These are phyloP conservation scores for Brachyptera putata DNA, from an alignment of 2,888 invertebrate species.

Conservation along the genomic window DNA sequence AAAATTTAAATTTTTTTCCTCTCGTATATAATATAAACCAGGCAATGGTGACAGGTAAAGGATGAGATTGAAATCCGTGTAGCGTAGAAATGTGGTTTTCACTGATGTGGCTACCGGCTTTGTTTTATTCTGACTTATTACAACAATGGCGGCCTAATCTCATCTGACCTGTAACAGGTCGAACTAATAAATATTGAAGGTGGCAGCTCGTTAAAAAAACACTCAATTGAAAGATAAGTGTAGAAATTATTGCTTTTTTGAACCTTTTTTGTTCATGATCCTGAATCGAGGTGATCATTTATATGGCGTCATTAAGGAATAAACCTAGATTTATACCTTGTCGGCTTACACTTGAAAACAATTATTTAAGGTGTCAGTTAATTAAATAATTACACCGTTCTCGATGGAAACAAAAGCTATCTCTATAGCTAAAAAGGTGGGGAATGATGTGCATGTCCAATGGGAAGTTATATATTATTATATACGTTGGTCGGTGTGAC, in stretches of 20 bases:
- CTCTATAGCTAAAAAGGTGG: slow-evolving; percentile 8
- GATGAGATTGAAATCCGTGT: slow-evolving; percentile 7
- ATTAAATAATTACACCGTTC: slow-evolving; percentile 16
- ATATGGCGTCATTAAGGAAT: slow-evolving; percentile 17
- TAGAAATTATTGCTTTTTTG: slow-evolving; percentile 7
- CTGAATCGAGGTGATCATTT: slow-evolving; percentile 10
- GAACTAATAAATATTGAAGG: slow-evolving; percentile 9
- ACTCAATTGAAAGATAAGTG: slow-evolving; percentile 17
- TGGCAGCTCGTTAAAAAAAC: slow-evolving; percentile 10
- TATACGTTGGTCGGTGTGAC: neutral
- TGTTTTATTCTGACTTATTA: neutral
- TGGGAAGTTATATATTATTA: slow-evolving; percentile 22
- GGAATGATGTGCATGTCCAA: slow-evolving; percentile 22
- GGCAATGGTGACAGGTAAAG: slow-evolving; percentile 15
- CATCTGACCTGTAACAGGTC: neutral
- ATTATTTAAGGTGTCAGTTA: slow-evolving; percentile 21
- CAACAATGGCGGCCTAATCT: neutral
- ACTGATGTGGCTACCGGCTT: slow-evolving; percentile 16
- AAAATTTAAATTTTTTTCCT: too few species aligned
- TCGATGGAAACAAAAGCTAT: slow-evolving; percentile 16
- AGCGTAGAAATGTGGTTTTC: neutral
- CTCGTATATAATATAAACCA: slow-evolving; percentile 1
- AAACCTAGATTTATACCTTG: too few species aligned
- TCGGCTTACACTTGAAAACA: slow-evolving; percentile 11
- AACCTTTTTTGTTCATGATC: slow-evolving; percentile 8